Base-by-base conservation (phyloP, 2,113 vertebrate genomes). In the Columbina picui region DNA sequence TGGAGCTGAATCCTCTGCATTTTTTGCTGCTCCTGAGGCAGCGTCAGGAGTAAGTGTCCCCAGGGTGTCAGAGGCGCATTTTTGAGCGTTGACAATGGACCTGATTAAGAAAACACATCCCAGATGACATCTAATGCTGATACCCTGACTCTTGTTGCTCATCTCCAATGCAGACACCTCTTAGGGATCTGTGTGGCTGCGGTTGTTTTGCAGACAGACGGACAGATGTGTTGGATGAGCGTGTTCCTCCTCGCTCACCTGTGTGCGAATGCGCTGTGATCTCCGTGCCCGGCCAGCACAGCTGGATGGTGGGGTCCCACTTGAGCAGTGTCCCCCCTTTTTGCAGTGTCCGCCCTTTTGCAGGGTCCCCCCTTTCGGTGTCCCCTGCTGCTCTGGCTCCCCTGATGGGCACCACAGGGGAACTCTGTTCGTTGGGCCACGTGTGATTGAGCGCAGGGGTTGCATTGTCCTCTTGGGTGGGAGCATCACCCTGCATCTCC, bases 1-100 rank as follows among this genome's bases (percentile, higher is more conserved):
- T 84, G 93, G 95, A 96, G 91, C 77, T 94, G 89, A 94, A 93
- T 96, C 89, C 92, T 95, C 93, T 87, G 94, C 65, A 45, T 82
- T 91, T 95, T 45, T 59, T 74, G 65, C 84, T 84, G 91, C 73
- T 96, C 80, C 60, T 10, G n/a, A 91, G 87, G 9, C 78, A 64
- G 84, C 27, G 8, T 82, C 45, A 64, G 91, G 93, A 85, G 65
- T 43, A 57, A 59, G 68, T 55, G 15, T 91, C 89, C 87, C 81
- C 67, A 32, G 81, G 70, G 69, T 75, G 61, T 82, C 77, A 79
- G 47, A 92, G 87, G 70, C 70, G 10, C 81, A 15, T 90, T 84
- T 64, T 23, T 81, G 77, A 11, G 45, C 64, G 77, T 82, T 95
- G 75, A 79, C 93, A 85, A 30, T 60, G 67, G 84, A 18, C 65